Conservation (phyloP, 2,888 invertebrate species). For the Dastarcus helophoroides region DNA sequence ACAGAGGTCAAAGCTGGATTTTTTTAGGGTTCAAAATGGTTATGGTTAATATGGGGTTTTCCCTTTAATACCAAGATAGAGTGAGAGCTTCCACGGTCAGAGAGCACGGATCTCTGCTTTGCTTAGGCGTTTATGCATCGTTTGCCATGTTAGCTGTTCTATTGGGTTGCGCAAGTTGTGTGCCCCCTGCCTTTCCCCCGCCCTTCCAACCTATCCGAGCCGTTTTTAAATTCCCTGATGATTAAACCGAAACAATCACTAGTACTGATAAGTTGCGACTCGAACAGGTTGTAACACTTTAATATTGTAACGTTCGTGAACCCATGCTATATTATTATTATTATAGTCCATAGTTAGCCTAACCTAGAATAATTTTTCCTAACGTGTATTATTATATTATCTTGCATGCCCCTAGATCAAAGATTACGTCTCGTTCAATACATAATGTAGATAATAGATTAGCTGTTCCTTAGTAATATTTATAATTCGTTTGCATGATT, state of each 20-base stretch:
- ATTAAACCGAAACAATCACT: slow-evolving; percentile 2
- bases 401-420: slow-evolving; percentile 36
- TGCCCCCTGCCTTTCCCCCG: slow-evolving; percentile 25
- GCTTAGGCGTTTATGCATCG: slow-evolving; percentile 30
- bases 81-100: slow-evolving; percentile 38
- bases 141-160: slow-evolving; percentile 36
- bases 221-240: slow-evolving; percentile 8
- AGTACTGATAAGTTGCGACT: slow-evolving; percentile 7
- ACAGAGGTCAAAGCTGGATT: too few relatives aligned
- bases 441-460: slow-evolving; percentile 34
- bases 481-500: too few relatives aligned
- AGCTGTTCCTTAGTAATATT: slow-evolving; percentile 28
- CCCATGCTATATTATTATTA: slow-evolving; percentile 35
- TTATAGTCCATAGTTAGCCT: slow-evolving; percentile 35
- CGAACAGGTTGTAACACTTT: slow-evolving; percentile 8
- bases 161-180: slow-evolving; percentile 34
- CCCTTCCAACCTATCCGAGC: slow-evolving; percentile 10
- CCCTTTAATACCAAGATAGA: slow-evolving; percentile 38
- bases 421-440: slow-evolving; percentile 31
- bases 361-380: slow-evolving; percentile 36
- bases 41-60: slow-evolving; percentile 32
- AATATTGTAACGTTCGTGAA: slow-evolving; percentile 21
- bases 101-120: slow-evolving; percentile 39
- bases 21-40: too few relatives aligned
- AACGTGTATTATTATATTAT: slow-evolving; percentile 34